These are phyloP conservation scores for roundworm (Caenorhabditis elegans) DNA, from an alignment of 1,140 invertebrate genomes.

Conservation along the genomic window WBcel235 BX284606.5:6720001-6720500, in stretches of 20 bases:
- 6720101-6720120: too few relatives aligned
- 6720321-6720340: constrained; percentile 53
- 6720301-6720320: constrained; percentile 62
- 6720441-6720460: constrained; percentile 69
- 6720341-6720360: neutral
- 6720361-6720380: constrained; percentile 69
- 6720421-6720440: constrained; percentile 81
- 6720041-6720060: too few relatives aligned
- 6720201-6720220: constrained; percentile 22
- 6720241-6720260: constrained; percentile 34
- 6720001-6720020: too few relatives aligned
- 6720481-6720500: constrained; percentile 73
- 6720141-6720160: too few relatives aligned
- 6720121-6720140: too few relatives aligned
- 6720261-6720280: constrained; percentile 76
- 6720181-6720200: constrained; percentile 33
- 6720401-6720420: constrained; percentile 80
- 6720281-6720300: constrained; percentile 77
- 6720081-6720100: too few relatives aligned
- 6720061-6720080: too few relatives aligned
- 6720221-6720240: constrained; percentile 43
- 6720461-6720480: constrained; percentile 78
- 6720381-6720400: constrained; percentile 83
- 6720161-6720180: constrained; percentile 39
- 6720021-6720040: too few relatives aligned